Evolutionary conservation across 2,888 invertebrate species (phyloP).

Genomic region (Hartigia nigra): DNA sequence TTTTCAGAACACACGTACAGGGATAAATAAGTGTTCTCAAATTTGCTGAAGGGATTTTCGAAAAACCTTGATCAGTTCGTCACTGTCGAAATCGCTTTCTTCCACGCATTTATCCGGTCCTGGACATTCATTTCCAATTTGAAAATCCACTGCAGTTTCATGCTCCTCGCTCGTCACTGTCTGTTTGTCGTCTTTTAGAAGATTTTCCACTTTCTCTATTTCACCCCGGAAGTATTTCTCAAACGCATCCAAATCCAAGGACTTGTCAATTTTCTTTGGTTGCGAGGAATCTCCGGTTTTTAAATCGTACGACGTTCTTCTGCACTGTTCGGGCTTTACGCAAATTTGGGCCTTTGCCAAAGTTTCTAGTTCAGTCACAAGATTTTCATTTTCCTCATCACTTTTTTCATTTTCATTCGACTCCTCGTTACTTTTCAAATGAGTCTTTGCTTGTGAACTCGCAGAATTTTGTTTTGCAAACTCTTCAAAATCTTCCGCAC

Average conservation of each 20-base stretch:
- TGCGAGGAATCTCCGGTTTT: background rate
- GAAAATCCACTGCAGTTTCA: background rate
- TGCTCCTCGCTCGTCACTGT: background rate
- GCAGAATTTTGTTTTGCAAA: background rate
- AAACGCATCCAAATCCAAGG: conserved; percentile 40
- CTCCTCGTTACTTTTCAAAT: background rate
- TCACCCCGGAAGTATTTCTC: background rate
- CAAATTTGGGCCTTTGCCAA: background rate
- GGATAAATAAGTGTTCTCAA: background rate
- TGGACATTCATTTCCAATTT: background rate
- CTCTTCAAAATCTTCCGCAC: conserved; percentile 58
- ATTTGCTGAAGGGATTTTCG: background rate
- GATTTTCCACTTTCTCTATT: background rate
- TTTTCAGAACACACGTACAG: background rate
- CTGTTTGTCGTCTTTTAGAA: background rate
- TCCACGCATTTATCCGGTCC: background rate
- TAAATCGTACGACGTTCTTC: background rate
- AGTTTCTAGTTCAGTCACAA: background rate
- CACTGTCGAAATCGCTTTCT: background rate
- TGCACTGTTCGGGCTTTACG: background rate
- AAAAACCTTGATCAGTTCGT: background rate
- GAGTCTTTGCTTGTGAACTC: background rate
- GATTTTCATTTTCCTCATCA: background rate
- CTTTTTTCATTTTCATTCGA: background rate
- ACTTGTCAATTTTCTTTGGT: conserved; percentile 51